Evolutionary conservation across 2,888 invertebrate genomes (phyloP), one percentile per base, ranked within the genome.

Genomic region (Chloromyia formosa): DNA sequence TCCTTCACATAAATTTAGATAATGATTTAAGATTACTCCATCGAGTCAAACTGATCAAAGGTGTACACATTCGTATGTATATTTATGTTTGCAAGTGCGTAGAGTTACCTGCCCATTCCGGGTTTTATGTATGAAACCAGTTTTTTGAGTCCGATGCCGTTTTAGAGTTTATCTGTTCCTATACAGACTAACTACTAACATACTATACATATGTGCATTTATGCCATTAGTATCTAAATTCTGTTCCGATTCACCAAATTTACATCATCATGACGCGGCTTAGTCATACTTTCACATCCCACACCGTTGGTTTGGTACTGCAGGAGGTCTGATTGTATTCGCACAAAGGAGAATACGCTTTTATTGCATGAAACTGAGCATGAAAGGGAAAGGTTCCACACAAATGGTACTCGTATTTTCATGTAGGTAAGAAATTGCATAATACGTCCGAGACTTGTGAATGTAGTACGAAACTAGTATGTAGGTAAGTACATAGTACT

Each of bases 281-380:
- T 60, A 60, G 60, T 60, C 35, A 62, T 62, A 62, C 62, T 62
- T 62, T 62, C 62, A 62, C 62, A 62, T 35, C 60, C 23, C 62
- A 22, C 62, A 40, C 40, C n/a, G n/a, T n/a, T n/a, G n/a, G 62
- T 16, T 35, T 35, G 3, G 27, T 35, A 35, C 27, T 40, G 18
- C 62, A 62, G n/a, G 23, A n/a, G 62, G 49, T n/a, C 3, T n/a
- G 3, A 10, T 12, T n/a, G 49, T n/a, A 49, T 12, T 49, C 49
- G 16, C 16, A n/a, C 42, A 49, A 62, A 14, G 62, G 9, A 62
- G 35, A n/a, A 62, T 62, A 56, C 10, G 35, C 23, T 61, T 10
- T 62, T 62, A 40, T 49, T 7, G 62, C 62, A 62, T 16, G 40
- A 16, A 62, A 62, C 16, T 40, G 1, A 62, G 27, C 27, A 62